A percentile compares a stretch with the other conserved stretches of the same genome.
Conservation (phyloP, 2,797 vertebrate genomes). For the Neomorphus geoffroyi region DNA sequence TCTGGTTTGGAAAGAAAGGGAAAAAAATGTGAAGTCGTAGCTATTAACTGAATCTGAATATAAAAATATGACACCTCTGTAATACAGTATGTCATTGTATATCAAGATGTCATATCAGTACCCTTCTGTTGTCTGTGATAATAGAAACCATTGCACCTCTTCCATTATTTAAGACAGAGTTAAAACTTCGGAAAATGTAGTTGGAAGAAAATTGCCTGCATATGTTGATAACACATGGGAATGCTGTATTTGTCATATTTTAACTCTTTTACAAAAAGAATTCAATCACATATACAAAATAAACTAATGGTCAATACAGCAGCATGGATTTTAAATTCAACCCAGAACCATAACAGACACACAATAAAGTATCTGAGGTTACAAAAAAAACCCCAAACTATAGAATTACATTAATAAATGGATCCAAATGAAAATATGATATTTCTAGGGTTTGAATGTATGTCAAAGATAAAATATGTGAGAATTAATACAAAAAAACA, state of each 20-base stretch:
- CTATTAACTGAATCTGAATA: constrained; percentile 8
- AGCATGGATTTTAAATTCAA: neutral
- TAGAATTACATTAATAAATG: neutral
- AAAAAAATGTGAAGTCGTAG: neutral
- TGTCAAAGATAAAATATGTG: neutral
- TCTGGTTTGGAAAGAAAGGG: neutral
- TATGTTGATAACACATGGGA: constrained; percentile 16
- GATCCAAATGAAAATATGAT: neutral
- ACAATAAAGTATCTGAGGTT: neutral
- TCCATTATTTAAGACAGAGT: constrained; percentile 32
- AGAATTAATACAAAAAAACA: neutral
- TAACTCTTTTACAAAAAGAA: constrained; percentile 35
- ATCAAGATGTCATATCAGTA: neutral
- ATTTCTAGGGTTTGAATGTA: neutral
- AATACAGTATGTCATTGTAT: neutral
- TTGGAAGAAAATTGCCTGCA: constrained; percentile 36
- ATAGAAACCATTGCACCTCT: constrained; percentile 17
- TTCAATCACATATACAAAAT: neutral
- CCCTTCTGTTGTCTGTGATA: constrained; percentile 57
- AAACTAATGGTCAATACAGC: neutral
- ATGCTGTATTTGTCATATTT: constrained; percentile 9
- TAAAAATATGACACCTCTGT: neutral
- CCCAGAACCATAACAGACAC: neutral
- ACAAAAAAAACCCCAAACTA: neutral
- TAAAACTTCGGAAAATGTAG: constrained; percentile 19